Evolutionary conservation across 1,140 invertebrate genomes (phyloP).

Genomic region (Dolichoris vasculosae): DNA sequence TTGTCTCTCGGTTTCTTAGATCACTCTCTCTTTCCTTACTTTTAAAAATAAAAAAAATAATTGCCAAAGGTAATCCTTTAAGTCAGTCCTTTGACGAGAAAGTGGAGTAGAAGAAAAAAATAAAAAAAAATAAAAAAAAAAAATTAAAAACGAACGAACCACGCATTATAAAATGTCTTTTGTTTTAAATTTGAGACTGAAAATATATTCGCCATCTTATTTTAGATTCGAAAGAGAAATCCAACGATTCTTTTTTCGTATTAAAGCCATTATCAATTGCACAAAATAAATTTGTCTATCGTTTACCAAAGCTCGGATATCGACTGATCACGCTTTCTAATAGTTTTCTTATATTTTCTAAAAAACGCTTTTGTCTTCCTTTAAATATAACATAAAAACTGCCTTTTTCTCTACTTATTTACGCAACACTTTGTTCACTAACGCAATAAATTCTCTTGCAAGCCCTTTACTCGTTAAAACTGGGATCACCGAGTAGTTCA

Average conservation of each 20-base stretch:
- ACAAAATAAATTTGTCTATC: constrained; percentile 17
- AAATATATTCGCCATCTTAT: neutral
- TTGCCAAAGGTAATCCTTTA: neutral
- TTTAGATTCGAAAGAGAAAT: neutral
- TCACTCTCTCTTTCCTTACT: neutral
- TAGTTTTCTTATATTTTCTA: neutral
- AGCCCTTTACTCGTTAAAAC: neutral
- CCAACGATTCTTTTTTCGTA: constrained; percentile 35
- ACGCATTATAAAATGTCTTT: neutral
- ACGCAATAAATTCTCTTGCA: neutral
- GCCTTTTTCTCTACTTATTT: constrained; percentile 3
- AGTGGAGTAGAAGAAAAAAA: no score
- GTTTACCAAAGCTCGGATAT: constrained; percentile 14
- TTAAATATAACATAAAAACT: neutral
- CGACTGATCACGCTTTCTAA: neutral
- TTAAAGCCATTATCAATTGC: constrained; percentile 24
- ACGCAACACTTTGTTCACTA: neutral
- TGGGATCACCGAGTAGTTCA: neutral
- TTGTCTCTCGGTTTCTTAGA: neutral
- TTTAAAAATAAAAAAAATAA: neutral
- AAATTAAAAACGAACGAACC: neutral
- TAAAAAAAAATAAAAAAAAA: neutral
- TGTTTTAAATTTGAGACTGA: neutral
- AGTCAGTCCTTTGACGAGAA: neutral
- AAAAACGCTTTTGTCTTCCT: neutral